Conservation (phyloP, 2,797 vertebrate genomes). For the Holocentrus rufus region DNA sequence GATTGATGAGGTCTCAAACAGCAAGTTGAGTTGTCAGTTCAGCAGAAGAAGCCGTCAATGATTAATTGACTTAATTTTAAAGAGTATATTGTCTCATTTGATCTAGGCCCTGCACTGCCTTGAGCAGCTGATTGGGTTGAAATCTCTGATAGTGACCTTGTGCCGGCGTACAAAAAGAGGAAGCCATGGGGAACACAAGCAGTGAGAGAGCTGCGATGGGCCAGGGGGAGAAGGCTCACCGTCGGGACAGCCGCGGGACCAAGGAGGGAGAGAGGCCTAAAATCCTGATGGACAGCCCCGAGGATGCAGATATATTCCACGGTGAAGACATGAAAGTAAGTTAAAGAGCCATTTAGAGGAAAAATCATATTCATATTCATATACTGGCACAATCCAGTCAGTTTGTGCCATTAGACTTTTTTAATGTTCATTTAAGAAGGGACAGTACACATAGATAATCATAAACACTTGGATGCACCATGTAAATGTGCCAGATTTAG, state of each 20-base stretch:
- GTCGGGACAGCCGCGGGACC: slow-evolving; percentile 88
- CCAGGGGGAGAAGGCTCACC: slow-evolving; percentile 88
- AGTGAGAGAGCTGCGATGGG: slow-evolving; percentile 92
- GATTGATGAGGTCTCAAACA: neutral
- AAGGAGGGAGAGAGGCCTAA: slow-evolving; percentile 95
- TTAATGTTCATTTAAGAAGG: too few species aligned
- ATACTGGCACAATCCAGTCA: neutral
- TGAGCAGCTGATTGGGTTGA: slow-evolving; percentile 10
- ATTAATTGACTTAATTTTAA: slow-evolving; percentile 16
- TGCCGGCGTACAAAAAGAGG: slow-evolving; percentile 21
- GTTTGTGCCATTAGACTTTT: neutral
- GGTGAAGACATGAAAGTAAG: slow-evolving; percentile 93
- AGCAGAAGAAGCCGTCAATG: slow-evolving; percentile 4
- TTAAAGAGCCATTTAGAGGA: neutral
- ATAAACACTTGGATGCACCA: too few species aligned
- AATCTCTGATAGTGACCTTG: slow-evolving; percentile 56
- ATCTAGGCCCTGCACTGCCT: neutral
- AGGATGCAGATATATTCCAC: slow-evolving; percentile 94
- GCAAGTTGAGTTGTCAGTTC: neutral
- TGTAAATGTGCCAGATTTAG: too few species aligned
- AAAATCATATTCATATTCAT: neutral
- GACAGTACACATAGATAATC: too few species aligned
- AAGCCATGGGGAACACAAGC: slow-evolving; percentile 95
- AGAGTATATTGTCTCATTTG: neutral
- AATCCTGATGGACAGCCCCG: slow-evolving; percentile 97